Evolutionary conservation across 2,113 vertebrate species (phyloP).

Genomic region (Oncorhynchus masou): DNA sequence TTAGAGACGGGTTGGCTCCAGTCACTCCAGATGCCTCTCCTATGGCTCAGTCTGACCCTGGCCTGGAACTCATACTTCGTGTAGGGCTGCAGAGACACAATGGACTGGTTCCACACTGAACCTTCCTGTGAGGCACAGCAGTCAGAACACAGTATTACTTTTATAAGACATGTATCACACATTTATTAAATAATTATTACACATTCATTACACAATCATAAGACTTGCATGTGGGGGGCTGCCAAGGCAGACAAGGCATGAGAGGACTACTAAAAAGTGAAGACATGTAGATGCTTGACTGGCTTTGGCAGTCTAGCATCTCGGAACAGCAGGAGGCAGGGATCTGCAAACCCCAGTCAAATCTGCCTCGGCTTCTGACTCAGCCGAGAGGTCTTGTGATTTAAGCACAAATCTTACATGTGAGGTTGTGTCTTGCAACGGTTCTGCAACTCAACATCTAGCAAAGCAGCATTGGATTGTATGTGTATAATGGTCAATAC

Average conservation of each 20-base stretch:
- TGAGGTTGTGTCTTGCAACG: constrained; percentile 16
- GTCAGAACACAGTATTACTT: neutral
- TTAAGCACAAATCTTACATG: constrained; percentile 1
- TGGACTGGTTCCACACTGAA: neutral
- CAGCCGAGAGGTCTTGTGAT: constrained; percentile 27
- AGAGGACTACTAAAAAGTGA: neutral
- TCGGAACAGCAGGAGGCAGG: constrained; percentile 4
- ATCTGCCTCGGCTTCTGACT: constrained; percentile 54
- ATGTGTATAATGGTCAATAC: too few relatives aligned
- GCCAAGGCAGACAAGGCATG: neutral
- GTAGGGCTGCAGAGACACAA: constrained; percentile 18
- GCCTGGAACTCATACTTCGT: constrained; percentile 37
- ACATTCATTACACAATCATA: neutral
- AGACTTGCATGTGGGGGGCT: neutral
- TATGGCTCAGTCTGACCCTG: constrained; percentile 59
- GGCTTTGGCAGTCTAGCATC: neutral
- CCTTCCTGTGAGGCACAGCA: neutral
- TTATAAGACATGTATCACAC: neutral
- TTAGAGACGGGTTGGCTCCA: constrained; percentile 54
- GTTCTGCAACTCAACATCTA: neutral
- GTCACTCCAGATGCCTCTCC: constrained; percentile 65
- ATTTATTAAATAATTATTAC: neutral
- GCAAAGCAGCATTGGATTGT: neutral
- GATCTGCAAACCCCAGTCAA: constrained; percentile 22
- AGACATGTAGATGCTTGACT: neutral